A percentile compares a stretch with the other conserved stretches of the same genome.
phyloP scores from a whole-genome alignment of 2,113 vertebrate genomes.

The Nyctibius bracteatus region DNA sequence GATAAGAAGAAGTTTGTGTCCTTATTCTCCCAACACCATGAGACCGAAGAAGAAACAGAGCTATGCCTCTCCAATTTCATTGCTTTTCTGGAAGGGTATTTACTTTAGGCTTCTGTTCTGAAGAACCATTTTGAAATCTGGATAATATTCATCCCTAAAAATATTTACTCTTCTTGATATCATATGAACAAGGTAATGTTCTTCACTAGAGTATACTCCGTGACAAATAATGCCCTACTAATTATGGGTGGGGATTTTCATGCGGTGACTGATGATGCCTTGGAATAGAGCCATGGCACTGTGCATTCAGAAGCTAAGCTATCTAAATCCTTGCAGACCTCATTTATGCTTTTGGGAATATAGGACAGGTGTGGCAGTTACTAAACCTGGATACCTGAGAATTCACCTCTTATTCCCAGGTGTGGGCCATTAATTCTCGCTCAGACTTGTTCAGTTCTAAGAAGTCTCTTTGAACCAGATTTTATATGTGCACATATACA shows the following conservation, averaged over 20 bases:
- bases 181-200: conserved; percentile 14
- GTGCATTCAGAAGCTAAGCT: conserved; percentile 51
- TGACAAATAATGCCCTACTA: conserved; percentile 23
- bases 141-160: conserved; percentile 39
- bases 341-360: conserved; percentile 61
- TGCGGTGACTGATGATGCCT: conserved; percentile 18
- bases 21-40: neutral
- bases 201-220: neutral
- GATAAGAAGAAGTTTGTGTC: conserved; percentile 23
- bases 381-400: conserved; percentile 58
- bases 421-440: conserved; percentile 52
- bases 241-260: conserved; percentile 63
- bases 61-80: neutral
- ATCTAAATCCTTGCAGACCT: conserved; percentile 57
- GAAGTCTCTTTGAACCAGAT: conserved; percentile 31
- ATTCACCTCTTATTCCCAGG: conserved; percentile 47
- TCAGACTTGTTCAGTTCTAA: conserved; percentile 52
- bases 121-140: neutral
- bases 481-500: neutral
- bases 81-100: neutral
- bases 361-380: conserved; percentile 63
- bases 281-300: conserved; percentile 40
- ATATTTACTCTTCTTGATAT: conserved; percentile 26
- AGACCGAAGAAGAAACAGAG: neutral
- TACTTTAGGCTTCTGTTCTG: conserved; percentile 12